Evolutionary conservation across 2,888 invertebrate genomes (phyloP), one percentile per base, ranked within the genome.

Genomic region (Hesperia comma): DNA sequence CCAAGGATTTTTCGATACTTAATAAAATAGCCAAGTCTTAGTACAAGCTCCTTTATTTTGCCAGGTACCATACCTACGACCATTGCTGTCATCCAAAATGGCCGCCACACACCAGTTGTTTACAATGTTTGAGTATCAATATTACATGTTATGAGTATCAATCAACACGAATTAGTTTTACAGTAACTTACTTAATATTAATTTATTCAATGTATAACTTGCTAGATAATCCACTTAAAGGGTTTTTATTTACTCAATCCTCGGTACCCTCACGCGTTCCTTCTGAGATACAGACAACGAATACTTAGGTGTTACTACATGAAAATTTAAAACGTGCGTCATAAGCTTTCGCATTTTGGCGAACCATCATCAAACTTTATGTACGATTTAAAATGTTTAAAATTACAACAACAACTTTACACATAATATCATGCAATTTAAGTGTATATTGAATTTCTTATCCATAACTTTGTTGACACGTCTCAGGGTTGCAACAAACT

Each of bases 21-120:
- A 58, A 68, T 55, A 58, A 71, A 71, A 72, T 64, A 62, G 51
- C 54, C 41, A 61, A 54, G 6, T 68, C 69, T 77, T 74, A 71
- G 79, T 86, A 84, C 85, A 92, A 92, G 92, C 92, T 90, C 86
- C 85, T 92, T 92, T 91, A 92, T 90, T 92, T 79, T 81, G 87
- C 82, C 85, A 86, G 79, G 80, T 81, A 83, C 80, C 77, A 76
- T 70, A 69, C 76, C 69, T 73, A 68, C 73, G 70, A 70, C 51
- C 33, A 17, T 55, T 61, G 46, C 15, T 54, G 33, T 55, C 61
- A 61, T 55, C 61, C 61, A 66, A 54, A 43, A 60, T 66, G 66
- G 60, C 66, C 66, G 60, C 37, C 43, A 54, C 54, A 54, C 43
- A 32, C 54, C 60, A 51, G 49, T 32, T 62, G 56, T 62, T 67